Base-by-base conservation (phyloP, 2,113 vertebrate species). In the Fregetta grallaria region DNA sequence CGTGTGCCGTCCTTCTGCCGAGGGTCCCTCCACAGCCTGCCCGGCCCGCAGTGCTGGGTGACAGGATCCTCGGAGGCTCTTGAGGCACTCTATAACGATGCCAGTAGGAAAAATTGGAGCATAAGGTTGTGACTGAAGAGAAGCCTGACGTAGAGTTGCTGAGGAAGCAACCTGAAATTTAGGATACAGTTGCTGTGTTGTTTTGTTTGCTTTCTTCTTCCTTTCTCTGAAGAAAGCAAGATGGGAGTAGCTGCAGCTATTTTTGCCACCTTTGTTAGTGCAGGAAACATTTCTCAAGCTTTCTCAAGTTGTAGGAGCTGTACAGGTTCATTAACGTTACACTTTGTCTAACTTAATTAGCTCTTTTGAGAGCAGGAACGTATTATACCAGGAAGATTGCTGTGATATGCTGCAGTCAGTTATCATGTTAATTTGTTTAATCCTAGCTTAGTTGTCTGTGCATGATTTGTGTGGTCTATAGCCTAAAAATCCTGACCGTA, bases 1-100 rank as follows among this genome's bases (percentile, higher is more conserved):
- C 21, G 13, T 4, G 20, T 15, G 23, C 20, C 29, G 3, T 8
- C 16, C 32, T n/a, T 3, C 10, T 11, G 1, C 11, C 3, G 8
- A 12, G 18, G 18, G 62, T 13, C 44, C 25, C 29, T 1, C 2
- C 11, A 1, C 25, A 11, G 30, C 25, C 20, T 3, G 17, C 30
- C 20, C 2, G 7, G 10, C 77, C 26, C 18, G 1, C 25, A 7
- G 47, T 3, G 16, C n/a, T 22, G 49, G 17, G 26, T 65, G 32
- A 38, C 15, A 9, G 36, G 12, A 32, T 19, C 21, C 25, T 52
- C 1, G 0, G 14, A n/a, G 36, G 29, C 16, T 52, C n/a, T 26
- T 22, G 38, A 71, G 71, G 16, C 63, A 9, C 20, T 86, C 38
- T 50, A 9, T 56, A 15, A 25, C 10, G 29, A n/a, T 32, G 19